Evolutionary conservation across 2,888 invertebrate genomes (phyloP).

Genomic region (Latrodectus hesperus): DNA sequence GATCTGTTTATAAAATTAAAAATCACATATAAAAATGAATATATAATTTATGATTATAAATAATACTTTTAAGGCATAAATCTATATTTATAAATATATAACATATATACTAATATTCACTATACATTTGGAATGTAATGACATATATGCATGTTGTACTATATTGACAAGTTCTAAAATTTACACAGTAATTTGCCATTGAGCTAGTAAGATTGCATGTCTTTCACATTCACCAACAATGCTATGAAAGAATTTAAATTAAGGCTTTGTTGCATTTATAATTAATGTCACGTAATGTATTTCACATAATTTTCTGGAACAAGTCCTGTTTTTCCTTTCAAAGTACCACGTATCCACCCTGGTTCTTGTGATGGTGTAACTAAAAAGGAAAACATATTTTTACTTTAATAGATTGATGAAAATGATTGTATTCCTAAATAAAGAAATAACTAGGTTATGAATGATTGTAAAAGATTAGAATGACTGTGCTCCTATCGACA

Average conservation of each 20-base stretch:
- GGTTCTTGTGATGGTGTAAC: slow-evolving; percentile 94
- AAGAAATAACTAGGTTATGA: too few species aligned
- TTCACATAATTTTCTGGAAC: slow-evolving; percentile 83
- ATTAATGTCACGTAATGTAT: slow-evolving; percentile 42
- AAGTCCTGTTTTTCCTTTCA: slow-evolving; percentile 92
- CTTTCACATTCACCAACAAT: slow-evolving; percentile 12
- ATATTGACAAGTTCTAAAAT: slow-evolving; percentile 11
- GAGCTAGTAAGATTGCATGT: slow-evolving; percentile 33
- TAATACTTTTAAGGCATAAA: slow-evolving; percentile 15
- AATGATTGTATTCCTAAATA: too few species aligned
- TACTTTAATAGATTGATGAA: background rate
- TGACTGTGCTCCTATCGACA: too few species aligned
- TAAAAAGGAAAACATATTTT: slow-evolving; percentile 75
- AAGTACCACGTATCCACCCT: slow-evolving; percentile 96
- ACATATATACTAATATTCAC: background rate
- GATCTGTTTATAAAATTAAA: background rate
- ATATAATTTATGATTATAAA: slow-evolving; percentile 21
- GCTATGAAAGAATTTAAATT: background rate
- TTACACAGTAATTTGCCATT: slow-evolving; percentile 18
- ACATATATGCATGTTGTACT: background rate
- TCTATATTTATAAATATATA: too few species aligned
- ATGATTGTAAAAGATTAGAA: too few species aligned
- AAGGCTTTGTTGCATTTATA: background rate
- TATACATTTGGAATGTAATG: slow-evolving; percentile 7
- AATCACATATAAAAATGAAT: slow-evolving; percentile 9